Evolutionary conservation across 2,113 vertebrate genomes (phyloP).

Genomic region (Oplegnathus fasciatus): DNA sequence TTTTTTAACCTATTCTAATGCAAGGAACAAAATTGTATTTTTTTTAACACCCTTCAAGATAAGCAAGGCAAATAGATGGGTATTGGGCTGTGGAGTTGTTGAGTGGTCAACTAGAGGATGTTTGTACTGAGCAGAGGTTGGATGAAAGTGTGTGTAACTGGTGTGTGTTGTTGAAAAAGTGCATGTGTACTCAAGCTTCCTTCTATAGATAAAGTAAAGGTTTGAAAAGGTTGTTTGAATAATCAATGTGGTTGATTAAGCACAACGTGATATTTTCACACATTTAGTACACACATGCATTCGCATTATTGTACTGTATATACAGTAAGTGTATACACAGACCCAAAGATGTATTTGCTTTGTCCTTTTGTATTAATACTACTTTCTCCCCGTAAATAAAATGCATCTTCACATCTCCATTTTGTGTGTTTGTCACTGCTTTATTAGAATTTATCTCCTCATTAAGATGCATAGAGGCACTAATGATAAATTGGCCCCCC

Average conservation of each 20-base stretch:
- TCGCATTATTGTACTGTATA: neutral
- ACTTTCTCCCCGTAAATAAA: neutral
- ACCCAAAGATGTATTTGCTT: neutral
- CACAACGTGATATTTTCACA: neutral
- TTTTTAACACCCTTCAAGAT: neutral
- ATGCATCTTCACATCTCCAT: slow-evolving; percentile 32
- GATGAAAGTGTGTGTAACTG: neutral
- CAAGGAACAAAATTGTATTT: neutral
- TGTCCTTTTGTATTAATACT: neutral
- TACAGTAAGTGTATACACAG: neutral
- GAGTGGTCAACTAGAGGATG: neutral
- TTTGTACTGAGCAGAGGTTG: neutral
- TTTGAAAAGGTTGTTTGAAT: neutral
- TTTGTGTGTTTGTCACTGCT: slow-evolving; percentile 31
- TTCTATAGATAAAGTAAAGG: neutral
- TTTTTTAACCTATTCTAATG: slow-evolving; percentile 18
- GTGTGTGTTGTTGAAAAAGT: slow-evolving; percentile 16
- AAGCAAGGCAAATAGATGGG: neutral
- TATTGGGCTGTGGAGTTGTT: neutral
- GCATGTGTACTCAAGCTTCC: neutral
- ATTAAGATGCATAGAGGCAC: slow-evolving; percentile 46
- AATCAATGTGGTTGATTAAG: neutral
- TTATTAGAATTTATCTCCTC: slow-evolving; percentile 50
- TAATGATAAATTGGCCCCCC: slow-evolving; percentile 48
- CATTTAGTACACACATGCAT: neutral